Base-by-base conservation (phyloP, 2,888 invertebrate species). In the Xestia c-nigrum region DNA sequence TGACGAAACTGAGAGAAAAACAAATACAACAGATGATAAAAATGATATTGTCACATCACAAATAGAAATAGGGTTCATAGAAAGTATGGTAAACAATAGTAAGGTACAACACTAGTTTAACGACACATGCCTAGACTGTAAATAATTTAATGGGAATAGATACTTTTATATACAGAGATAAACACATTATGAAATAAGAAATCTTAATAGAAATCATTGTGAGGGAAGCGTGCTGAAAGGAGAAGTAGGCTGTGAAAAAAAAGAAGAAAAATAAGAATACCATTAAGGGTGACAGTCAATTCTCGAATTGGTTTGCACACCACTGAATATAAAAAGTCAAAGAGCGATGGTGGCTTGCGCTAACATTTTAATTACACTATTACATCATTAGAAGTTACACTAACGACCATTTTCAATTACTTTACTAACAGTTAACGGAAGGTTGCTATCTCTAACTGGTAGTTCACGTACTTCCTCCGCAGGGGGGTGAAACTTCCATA, bases 51-150 rank as follows among this genome's bases (percentile, higher is more conserved):
- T 95, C 65, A 92, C 92, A 59, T 91, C 94, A 71, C 94, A 94
- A 91, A 94, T 95, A 88, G 94, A 96, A 92, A 94, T 94, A 91
- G 94, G 96, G 63, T 90, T 96, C 70, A 93, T 96, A 73, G 94
- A 96, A 89, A 94, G 95, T 85, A 95, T 94, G 94, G 93, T 91
- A 70, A 94, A 94, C 87, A 94, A 94, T 76, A 95, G 94, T 89
- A 95, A 95, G 90, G 87, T 95, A 83, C 89, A 90, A 78, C 89
- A 89, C 73, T 90, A 87, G 74, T 38, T 50, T 69, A 55, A 52
- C 57, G 43, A 52, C 24, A 84, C 47, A 81, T n/a, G 65, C 31
- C 16, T 85, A 82, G 59, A 85, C 70, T 82, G 83, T 83, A 73
- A 85, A 85, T 83, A 81, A 66, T 73, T 76, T 78, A 69, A 73